Conservation (phyloP, 2,113 vertebrate species). For the Chroicocephalus ridibundus region DNA sequence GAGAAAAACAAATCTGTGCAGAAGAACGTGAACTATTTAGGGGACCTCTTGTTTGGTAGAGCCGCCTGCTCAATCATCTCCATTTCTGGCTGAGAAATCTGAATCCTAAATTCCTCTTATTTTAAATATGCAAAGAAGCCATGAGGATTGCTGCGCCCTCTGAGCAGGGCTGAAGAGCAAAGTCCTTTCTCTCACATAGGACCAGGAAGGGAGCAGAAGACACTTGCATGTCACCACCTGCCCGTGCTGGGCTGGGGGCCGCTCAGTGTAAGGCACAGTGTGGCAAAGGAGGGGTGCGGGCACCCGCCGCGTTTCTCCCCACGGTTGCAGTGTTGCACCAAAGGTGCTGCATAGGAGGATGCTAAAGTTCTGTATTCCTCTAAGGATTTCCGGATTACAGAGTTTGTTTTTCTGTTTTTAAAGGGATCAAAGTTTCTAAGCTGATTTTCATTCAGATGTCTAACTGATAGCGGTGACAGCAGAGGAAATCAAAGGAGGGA, state of each 20-base stretch:
- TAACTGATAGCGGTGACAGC: constrained; percentile 54
- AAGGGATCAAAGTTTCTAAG: constrained; percentile 58
- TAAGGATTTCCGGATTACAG: constrained; percentile 15
- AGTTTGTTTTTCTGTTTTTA: constrained; percentile 43
- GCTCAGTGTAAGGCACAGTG: rapidly evolving
- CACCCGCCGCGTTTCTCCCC: rapidly evolving
- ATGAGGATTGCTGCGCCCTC: neutral
- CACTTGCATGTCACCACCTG: neutral
- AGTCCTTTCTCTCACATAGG: rapidly evolving
- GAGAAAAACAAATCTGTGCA: neutral
- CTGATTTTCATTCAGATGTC: constrained; percentile 60
- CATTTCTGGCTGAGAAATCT: neutral
- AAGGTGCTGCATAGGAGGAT: neutral
- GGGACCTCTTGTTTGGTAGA: neutral
- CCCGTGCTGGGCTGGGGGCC: rapidly evolving
- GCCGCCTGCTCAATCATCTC: neutral
- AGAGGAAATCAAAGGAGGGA: constrained; percentile 58
- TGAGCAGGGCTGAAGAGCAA: neutral
- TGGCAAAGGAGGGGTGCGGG: rapidly evolving
- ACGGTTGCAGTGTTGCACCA: rapidly evolving
- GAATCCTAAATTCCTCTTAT: neutral
- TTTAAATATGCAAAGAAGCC: neutral
- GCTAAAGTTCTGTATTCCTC: neutral
- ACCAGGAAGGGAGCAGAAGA: neutral
- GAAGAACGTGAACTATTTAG: neutral